phyloP scores from a whole-genome alignment of 2,888 invertebrate species.

The Drosophila nigritarsus region DNA sequence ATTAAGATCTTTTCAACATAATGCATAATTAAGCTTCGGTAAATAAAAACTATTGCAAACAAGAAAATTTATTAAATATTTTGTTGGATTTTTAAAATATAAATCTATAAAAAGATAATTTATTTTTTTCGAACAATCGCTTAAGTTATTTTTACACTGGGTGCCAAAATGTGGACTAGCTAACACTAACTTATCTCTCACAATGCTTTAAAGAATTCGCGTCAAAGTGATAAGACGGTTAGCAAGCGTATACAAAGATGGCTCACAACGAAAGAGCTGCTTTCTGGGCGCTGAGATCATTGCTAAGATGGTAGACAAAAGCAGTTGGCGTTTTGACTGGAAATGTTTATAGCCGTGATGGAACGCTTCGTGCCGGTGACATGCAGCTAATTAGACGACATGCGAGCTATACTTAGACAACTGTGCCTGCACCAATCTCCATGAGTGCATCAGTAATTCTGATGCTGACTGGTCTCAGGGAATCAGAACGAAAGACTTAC shows the following conservation, averaged over 20 bases:
- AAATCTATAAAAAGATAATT: neutral
- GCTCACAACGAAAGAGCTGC: neutral
- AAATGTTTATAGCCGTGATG: constrained; percentile 15
- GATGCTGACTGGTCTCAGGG: constrained; percentile 7
- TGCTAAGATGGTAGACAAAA: constrained; percentile 23
- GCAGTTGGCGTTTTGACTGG: constrained; percentile 27
- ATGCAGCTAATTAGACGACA: constrained; percentile 59
- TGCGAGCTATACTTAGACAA: constrained; percentile 26
- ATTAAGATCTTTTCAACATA: neutral
- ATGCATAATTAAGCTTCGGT: neutral
- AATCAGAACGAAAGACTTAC: constrained; percentile 61
- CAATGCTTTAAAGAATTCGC: neutral
- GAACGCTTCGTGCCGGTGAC: constrained; percentile 46
- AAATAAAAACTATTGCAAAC: neutral
- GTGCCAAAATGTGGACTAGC: neutral
- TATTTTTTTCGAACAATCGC: neutral
- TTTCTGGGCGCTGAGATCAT: constrained; percentile 42
- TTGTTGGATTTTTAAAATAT: neutral
- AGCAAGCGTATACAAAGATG: constrained; percentile 14
- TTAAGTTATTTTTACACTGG: neutral
- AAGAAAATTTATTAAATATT: neutral
- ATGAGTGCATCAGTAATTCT: neutral
- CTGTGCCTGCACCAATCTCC: constrained; percentile 21
- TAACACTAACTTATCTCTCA: neutral
- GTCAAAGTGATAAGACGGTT: neutral